Percentiles rank a stretch among this genome's conserved stretches.
phyloP scores from a whole-genome alignment of 1,140 invertebrate genomes.

The Drosophila ficusphila region DNA sequence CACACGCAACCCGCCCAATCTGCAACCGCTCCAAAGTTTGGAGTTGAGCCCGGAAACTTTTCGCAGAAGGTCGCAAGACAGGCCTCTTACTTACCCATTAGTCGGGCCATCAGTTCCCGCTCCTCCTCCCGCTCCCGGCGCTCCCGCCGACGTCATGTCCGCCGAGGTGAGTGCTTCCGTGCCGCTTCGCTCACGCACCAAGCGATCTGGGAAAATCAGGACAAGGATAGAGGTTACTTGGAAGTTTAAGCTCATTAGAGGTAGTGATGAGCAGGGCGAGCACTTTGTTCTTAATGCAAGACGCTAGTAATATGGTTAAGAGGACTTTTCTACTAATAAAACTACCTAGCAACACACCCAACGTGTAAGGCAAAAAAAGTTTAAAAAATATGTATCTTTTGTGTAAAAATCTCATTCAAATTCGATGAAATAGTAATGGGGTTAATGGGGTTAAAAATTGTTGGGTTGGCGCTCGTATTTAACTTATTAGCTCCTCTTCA shows the following conservation, averaged over 20 bases:
- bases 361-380: too few relatives aligned
- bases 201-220: conserved; percentile 57
- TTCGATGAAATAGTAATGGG: too few relatives aligned
- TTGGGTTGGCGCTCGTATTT: too few relatives aligned
- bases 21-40: conserved; percentile 2
- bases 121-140: background rate
- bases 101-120: conserved; percentile 38
- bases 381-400: too few relatives aligned
- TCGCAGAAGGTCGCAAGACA: conserved; percentile 1
- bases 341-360: too few relatives aligned
- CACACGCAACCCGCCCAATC: background rate
- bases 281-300: too few relatives aligned
- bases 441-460: too few relatives aligned
- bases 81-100: conserved; percentile 71
- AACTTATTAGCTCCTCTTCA: too few relatives aligned
- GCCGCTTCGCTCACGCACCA: conserved; percentile 76
- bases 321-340: too few relatives aligned
- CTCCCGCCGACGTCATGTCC: conserved; percentile 72
- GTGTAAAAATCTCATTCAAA: too few relatives aligned
- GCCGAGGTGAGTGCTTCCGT: conserved; percentile 82
- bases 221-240: background rate
- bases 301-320: too few relatives aligned
- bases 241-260: conserved; percentile 22
- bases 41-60: conserved; percentile 49
- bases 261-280: background rate